Evolutionary conservation across 2,888 invertebrate species (phyloP).

Genomic region (Geophilus truncorum): DNA sequence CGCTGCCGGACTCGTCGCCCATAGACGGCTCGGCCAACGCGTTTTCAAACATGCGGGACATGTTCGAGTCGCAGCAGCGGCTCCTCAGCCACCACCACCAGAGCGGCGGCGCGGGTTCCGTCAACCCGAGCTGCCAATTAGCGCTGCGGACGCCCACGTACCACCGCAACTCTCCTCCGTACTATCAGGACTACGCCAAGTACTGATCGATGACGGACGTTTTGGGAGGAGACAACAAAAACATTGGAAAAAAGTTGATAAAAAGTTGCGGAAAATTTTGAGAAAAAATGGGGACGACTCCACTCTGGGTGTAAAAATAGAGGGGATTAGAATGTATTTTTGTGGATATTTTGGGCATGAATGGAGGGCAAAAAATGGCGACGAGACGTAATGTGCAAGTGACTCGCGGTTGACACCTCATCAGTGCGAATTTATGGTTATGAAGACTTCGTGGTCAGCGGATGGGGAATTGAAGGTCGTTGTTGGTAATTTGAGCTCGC

Average conservation of each 20-base stretch:
- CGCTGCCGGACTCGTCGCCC: background rate
- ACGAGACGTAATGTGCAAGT: background rate
- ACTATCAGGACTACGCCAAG: conserved; percentile 40
- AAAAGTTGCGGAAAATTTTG: background rate
- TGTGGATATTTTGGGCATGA: background rate
- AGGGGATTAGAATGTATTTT: background rate
- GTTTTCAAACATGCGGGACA: conserved; percentile 40
- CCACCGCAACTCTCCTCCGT: conserved; percentile 38
- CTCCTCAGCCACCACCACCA: conserved; percentile 34
- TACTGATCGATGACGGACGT: conserved; percentile 37
- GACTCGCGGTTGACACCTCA: background rate
- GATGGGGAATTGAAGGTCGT: background rate
- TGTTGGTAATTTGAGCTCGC: background rate
- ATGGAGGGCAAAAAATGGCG: background rate
- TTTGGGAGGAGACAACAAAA: too few species aligned
- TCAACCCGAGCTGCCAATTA: conserved; percentile 40
- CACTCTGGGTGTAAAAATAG: background rate
- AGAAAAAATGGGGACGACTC: background rate
- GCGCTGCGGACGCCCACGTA: conserved; percentile 39
- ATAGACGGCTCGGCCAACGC: background rate
- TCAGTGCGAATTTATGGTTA: background rate
- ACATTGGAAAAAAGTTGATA: too few species aligned
- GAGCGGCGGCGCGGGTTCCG: background rate
- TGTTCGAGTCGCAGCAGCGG: conserved; percentile 41
- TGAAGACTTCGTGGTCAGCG: background rate